Conservation (phyloP, 2,113 vertebrate species). For the Zootoca vivipara region DNA sequence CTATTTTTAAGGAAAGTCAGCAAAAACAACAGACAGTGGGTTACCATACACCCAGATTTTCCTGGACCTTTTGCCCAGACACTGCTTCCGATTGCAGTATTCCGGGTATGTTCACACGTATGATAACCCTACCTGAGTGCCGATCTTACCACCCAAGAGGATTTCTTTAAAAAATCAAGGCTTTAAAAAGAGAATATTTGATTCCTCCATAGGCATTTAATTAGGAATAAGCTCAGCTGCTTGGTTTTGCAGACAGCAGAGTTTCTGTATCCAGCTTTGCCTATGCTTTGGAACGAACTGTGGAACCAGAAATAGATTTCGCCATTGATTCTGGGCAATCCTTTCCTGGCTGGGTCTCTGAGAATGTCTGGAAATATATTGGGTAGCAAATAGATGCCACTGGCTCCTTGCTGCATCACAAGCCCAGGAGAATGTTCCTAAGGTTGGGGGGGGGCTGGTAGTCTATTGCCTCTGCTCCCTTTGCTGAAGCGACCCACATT, state of each 20-base stretch:
- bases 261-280: not conserved
- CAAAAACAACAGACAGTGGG: too few species aligned
- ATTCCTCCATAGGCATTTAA: too few species aligned
- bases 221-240: not conserved
- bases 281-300: not conserved
- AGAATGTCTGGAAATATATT: not conserved
- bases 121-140: too few species aligned
- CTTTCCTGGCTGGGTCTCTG: not conserved
- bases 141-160: too few species aligned
- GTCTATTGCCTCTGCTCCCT: not conserved
- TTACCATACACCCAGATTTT: too few species aligned
- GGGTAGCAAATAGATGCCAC: not conserved
- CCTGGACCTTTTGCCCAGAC: too few species aligned
- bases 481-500: not conserved
- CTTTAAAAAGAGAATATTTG: too few species aligned
- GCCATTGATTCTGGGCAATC: not conserved
- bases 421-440: not conserved
- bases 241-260: not conserved
- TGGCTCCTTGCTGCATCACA: not conserved
- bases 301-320: not conserved
- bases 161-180: too few species aligned
- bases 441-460: too few species aligned
- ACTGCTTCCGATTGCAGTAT: too few species aligned
- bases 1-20: too few species aligned
- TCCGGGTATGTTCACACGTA: too few species aligned